A percentile compares a stretch with the other conserved stretches of the same genome.
Evolutionary conservation across 2,113 vertebrate genomes (phyloP).

Genomic region (Pomatostomus ruficeps): DNA sequence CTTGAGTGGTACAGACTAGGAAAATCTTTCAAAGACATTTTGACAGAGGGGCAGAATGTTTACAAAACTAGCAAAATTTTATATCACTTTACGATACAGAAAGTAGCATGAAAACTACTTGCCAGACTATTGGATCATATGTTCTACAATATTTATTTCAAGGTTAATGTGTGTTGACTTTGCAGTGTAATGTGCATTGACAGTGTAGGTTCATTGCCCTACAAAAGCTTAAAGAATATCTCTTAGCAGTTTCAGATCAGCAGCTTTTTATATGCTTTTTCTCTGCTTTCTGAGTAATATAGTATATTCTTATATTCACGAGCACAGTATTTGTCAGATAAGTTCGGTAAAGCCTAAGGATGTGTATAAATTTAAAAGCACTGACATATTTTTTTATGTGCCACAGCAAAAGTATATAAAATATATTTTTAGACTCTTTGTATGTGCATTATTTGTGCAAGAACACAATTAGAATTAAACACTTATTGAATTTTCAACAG

Average conservation of each 20-base stretch:
- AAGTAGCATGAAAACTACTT: neutral
- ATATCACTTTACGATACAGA: neutral
- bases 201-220: neutral
- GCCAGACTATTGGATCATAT: neutral
- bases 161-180: neutral
- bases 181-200: neutral
- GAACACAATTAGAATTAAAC: neutral
- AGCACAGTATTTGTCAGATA: neutral
- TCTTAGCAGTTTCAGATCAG: neutral
- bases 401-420: neutral
- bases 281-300: neutral
- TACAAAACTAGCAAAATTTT: neutral
- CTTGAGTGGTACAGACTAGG: neutral
- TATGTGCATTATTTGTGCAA: neutral
- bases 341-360: neutral
- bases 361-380: neutral
- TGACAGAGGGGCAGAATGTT: conserved; percentile 11
- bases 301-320: neutral
- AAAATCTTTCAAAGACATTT: conserved; percentile 47
- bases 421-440: neutral
- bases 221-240: neutral
- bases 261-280: neutral
- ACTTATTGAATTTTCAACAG: neutral
- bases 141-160: neutral
- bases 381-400: neutral